Conservation (phyloP, 2,888 invertebrate genomes). For the Leptinotarsa tumamoca region DNA sequence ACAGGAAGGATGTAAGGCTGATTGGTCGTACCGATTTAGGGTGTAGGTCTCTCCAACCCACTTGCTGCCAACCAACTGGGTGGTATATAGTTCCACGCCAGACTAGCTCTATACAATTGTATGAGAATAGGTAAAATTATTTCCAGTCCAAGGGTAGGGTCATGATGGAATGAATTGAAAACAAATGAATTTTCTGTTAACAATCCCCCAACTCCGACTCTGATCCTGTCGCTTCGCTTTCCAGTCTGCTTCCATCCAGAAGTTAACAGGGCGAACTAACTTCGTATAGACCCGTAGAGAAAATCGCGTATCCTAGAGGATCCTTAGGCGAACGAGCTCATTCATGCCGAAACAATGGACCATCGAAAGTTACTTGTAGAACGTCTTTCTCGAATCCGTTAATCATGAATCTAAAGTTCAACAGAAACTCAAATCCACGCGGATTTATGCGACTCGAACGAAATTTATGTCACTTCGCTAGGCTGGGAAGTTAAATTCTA, state of each 20-base stretch:
- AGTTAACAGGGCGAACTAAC: conserved; percentile 18
- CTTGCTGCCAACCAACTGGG: too few relatives aligned
- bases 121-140: too few relatives aligned
- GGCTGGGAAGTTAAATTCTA: conserved; percentile 14
- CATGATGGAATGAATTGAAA: too few relatives aligned
- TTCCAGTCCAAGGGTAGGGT: too few relatives aligned
- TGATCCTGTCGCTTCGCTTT: background rate
- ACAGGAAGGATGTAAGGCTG: too few relatives aligned
- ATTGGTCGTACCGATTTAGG: too few relatives aligned
- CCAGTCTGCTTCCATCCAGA: background rate
- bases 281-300: background rate
- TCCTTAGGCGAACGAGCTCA: conserved; percentile 7
- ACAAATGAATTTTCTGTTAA: too few relatives aligned
- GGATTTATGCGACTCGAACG: conserved; percentile 32
- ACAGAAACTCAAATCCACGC: conserved; percentile 31
- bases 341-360: conserved; percentile 29
- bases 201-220: background rate
- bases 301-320: conserved; percentile 2
- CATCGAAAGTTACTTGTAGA: conserved; percentile 31
- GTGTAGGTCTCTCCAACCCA: too few relatives aligned
- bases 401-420: conserved; percentile 35
- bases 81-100: too few relatives aligned
- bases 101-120: too few relatives aligned
- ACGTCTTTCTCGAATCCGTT: conserved; percentile 28
- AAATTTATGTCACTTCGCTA: conserved; percentile 30